Evolutionary conservation across 2,113 vertebrate genomes (phyloP), one percentile per base, ranked within the genome.

Genomic region (Pimephales promelas): DNA sequence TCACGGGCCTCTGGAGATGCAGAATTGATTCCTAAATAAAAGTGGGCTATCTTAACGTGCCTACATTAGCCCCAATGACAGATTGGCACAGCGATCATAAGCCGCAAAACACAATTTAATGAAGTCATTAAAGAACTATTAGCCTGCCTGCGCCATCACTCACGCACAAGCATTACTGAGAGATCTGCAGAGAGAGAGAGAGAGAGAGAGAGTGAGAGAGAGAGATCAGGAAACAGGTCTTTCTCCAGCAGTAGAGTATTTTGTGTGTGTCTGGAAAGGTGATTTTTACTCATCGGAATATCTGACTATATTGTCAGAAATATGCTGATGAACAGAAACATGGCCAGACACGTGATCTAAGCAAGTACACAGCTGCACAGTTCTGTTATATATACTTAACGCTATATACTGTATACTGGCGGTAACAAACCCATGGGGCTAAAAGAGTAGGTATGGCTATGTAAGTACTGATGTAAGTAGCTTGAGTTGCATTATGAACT

Each of bases 21-120:
- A 84, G 91, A 94, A 94, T 94, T 92, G 92, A 92, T 93, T 92
- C 92, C 91, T 90, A 91, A 93, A 94, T 93, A 91, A 93, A 94
- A 87, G 90, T 90, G 90, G 92, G 92, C 90, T 81, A 92, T 92
- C 92, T 91, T 87, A 75, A 92, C 79, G 87, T 88, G 86, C 88
- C 88, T 89, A 90, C 92, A 91, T 95, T 95, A 95, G 89, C 90
- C 36, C 83, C 89, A 79, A 92, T 95, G 95, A 97, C 93, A 95
- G 95, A 96, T 95, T 93, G 92, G 91, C 90, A 81, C 92, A 90
- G 90, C 92, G 92, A 92, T 94, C 93, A 95, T 92, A 93, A 95
- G 94, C 94, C 89, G 90, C 95, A 94, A 95, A 94, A 95, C 95
- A 95, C 95, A 94, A 94, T 96, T 95, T 95, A 94, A 93, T 94